These are phyloP conservation scores for Cladorhizidae sp. DNA, from an alignment of 37 sponge, comb jelly and placozoan genomes.

Conservation along the genomic window DNA sequence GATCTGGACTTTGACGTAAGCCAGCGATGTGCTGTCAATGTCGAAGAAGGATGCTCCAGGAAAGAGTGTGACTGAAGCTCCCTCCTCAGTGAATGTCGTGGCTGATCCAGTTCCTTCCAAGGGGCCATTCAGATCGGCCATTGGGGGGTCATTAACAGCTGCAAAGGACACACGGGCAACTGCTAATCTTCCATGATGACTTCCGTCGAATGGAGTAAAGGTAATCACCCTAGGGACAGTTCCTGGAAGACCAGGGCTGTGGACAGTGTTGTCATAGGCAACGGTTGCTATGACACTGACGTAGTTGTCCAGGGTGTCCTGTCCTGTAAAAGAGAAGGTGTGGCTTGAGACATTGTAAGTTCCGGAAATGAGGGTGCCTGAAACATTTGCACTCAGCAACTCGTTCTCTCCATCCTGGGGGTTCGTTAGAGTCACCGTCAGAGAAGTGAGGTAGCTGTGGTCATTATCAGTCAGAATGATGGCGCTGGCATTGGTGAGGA, in stretches of 20 bases:
- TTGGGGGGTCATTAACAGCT: conserved; percentile 79
- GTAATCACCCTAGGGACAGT: conserved; percentile 70
- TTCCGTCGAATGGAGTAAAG: conserved; percentile 84
- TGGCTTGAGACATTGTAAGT: conserved; percentile 33
- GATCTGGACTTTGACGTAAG: conserved; percentile 52
- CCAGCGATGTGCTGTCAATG: conserved; percentile 66
- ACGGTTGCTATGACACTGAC: conserved; percentile 56
- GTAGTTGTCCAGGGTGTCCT: conserved; percentile 73
- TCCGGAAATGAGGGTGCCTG: conserved; percentile 30
- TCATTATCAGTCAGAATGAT: conserved; percentile 80
- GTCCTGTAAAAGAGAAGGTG: conserved; percentile 52
- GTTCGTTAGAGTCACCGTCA: conserved; percentile 64
- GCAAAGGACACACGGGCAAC: conserved; percentile 67
- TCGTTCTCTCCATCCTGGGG: conserved; percentile 66
- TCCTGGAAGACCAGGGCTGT: conserved; percentile 77
- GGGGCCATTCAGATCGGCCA: conserved; percentile 74
- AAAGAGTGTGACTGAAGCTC: conserved; percentile 45
- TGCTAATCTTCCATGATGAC: conserved; percentile 32
- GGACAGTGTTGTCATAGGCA: conserved; percentile 66
- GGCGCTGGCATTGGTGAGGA: conserved; percentile 43
- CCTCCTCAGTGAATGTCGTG: conserved; percentile 65
- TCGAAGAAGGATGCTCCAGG: conserved; percentile 57
- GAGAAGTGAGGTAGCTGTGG: conserved; percentile 41
- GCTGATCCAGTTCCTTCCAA: conserved; percentile 19
- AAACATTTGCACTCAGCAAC: conserved; percentile 34